These are phyloP conservation scores for Laothoe populi DNA, from an alignment of 2,888 invertebrate genomes.

Conservation along the genomic window DNA sequence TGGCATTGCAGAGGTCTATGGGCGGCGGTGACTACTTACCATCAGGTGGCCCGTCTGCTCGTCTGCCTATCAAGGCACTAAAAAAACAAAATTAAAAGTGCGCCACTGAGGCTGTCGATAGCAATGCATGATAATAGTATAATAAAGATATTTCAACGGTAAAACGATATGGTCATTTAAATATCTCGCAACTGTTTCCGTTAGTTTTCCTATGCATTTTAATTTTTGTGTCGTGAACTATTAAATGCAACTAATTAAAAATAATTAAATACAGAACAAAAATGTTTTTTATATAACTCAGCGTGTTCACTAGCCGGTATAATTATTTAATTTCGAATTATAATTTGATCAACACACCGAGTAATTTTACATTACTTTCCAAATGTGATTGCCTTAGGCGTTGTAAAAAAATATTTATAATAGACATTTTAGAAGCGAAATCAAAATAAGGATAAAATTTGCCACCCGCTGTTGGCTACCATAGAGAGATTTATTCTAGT, in stretches of 20 bases:
- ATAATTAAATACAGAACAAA: slow-evolving; percentile 8
- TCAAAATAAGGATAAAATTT: not conserved
- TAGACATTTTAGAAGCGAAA: not conserved
- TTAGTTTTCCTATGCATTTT: not conserved
- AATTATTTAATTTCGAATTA: not conserved
- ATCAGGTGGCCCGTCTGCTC: too few relatives aligned
- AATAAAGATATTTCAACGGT: too few relatives aligned
- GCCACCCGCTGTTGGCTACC: not conserved
- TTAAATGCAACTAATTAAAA: not conserved
- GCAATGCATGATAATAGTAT: too few relatives aligned
- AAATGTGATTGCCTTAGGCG: not conserved
- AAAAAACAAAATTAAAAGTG: too few relatives aligned
- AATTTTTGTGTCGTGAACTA: not conserved
- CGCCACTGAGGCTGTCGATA: too few relatives aligned
- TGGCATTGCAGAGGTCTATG: too few relatives aligned
- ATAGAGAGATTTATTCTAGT: not conserved
- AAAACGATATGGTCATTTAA: too few relatives aligned
- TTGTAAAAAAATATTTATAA: not conserved
- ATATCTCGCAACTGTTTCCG: not conserved
- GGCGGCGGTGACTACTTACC: too few relatives aligned
- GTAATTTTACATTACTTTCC: slow-evolving; percentile 11
- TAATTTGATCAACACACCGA: slow-evolving; percentile 10
- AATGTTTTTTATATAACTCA: not conserved
- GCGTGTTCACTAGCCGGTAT: not conserved
- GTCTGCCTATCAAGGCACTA: too few relatives aligned